These are phyloP conservation scores for Platysteira castanea DNA, from an alignment of 2,113 vertebrate species.

Conservation along the genomic window DNA sequence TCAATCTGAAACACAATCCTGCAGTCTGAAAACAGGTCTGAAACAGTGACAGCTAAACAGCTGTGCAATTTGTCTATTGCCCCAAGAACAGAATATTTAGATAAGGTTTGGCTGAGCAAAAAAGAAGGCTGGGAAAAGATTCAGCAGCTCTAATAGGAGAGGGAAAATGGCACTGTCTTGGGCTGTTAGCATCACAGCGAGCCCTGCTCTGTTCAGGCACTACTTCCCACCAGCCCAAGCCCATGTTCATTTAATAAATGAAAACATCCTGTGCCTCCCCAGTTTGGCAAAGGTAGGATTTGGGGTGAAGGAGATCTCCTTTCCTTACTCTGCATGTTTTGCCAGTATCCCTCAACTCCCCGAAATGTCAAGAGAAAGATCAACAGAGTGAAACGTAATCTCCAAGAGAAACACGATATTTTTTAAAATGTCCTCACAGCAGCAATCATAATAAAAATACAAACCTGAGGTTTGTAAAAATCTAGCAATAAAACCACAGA, in stretches of 20 bases:
- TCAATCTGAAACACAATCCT: not conserved
- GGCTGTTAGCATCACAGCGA: not conserved
- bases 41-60: not conserved
- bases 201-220: not conserved
- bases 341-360: not conserved
- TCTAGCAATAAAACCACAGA: conserved; percentile 46
- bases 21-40: not conserved
- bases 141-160: not conserved
- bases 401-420: not conserved
- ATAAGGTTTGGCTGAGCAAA: not conserved
- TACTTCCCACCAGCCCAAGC: not conserved
- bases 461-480: conserved; percentile 55
- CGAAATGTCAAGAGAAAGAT: conserved; percentile 21
- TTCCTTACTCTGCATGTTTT: not conserved
- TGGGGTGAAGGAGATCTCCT: not conserved
- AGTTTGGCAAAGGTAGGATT: not conserved
- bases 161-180: not conserved
- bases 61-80: not conserved
- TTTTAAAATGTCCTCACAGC: not conserved
- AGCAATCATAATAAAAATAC: conserved; percentile 33
- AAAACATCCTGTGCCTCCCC: not conserved
- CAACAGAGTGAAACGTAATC: not conserved
- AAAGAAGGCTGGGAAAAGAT: not conserved
- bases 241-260: not conserved
- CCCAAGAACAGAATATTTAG: not conserved